Percentiles rank a stretch among this genome's conserved stretches.
These are phyloP conservation scores for Xerus inauris DNA, from an alignment of 2,113 vertebrate genomes.

Conservation along the genomic window DNA sequence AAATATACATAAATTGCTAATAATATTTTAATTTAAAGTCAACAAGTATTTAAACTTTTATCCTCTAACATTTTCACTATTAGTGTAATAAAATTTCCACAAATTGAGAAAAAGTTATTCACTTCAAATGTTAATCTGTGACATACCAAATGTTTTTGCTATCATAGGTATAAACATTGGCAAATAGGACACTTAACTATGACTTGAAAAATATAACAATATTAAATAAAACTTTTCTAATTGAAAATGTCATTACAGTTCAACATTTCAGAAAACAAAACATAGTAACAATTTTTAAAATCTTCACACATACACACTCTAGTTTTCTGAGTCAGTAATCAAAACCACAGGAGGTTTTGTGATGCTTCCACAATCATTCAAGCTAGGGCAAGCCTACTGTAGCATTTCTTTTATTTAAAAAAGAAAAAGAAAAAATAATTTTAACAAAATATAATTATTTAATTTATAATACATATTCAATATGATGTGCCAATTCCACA, in stretches of 20 bases:
- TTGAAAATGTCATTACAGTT: conserved; percentile 53
- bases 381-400: not conserved
- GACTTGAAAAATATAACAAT: conserved; percentile 35
- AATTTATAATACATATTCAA: conserved; percentile 43
- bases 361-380: conserved; percentile 14
- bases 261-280: conserved; percentile 66
- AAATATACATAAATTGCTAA: conserved; percentile 42
- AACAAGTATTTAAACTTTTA: conserved; percentile 27
- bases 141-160: conserved; percentile 36
- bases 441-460: conserved; percentile 44
- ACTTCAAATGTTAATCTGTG: conserved; percentile 23
- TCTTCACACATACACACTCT: conserved; percentile 40
- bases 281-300: conserved; percentile 18
- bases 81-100: conserved; percentile 34
- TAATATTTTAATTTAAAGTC: conserved; percentile 38
- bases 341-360: conserved; percentile 23
- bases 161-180: conserved; percentile 25
- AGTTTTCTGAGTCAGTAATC: conserved; percentile 31
- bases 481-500: conserved; percentile 33
- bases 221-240: conserved; percentile 35
- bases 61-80: not conserved
- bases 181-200: conserved; percentile 48
- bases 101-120: conserved; percentile 23
- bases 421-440: conserved; percentile 35
- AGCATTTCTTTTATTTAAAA: conserved; percentile 47